Base-by-base conservation (phyloP, 2,888 invertebrate genomes). In the Drosophila pseudotakahashii region DNA sequence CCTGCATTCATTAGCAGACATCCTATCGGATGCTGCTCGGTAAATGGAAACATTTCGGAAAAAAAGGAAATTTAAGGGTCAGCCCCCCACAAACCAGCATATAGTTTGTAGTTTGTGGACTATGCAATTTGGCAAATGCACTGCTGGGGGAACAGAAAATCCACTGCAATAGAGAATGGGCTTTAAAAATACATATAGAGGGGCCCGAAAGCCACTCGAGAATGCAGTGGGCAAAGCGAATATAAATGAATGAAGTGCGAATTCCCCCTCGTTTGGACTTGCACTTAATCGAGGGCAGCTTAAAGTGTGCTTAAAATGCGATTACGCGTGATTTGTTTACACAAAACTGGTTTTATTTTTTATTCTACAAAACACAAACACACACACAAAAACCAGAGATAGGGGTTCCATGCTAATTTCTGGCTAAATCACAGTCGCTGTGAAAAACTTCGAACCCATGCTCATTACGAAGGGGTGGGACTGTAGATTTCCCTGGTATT, bases 271-370 rank as follows among this genome's bases (percentile, higher is more conserved):
- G 32, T 9, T 9, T 3, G 34, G 37, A 62, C 52, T 36, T 53
- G 62, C 67, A 53, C 62, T 66, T 73, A 75, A 75, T 77, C 77
- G 62, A 19, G 37, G 67, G 59, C 54, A 51, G 81, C 81, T 84
- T 83, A 82, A 83, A 77, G 75, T 60, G 83, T 72, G 78, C 79
- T 82, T 84, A 80, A 82, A 84, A 82, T 77, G 76, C 84, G 82
- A 84, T 83, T 83, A 64, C 73, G 50, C 53, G 44, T 82, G 84
- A 84, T 83, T 82, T 82, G 81, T 77, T 68, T 70, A 74, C 52
- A 47, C 58, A 58, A 41, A 61, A 53, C 52, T 62, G 63, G 68
- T 48, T 41, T 54, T 45, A 66, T 55, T 67, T 61, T 67, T 76
- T n/a, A n/a, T n/a, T 59, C 62, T 73, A 55, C 64, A 23, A 30